Evolutionary conservation across 2,888 invertebrate species (phyloP).

Genomic region (Magallana nippona): DNA sequence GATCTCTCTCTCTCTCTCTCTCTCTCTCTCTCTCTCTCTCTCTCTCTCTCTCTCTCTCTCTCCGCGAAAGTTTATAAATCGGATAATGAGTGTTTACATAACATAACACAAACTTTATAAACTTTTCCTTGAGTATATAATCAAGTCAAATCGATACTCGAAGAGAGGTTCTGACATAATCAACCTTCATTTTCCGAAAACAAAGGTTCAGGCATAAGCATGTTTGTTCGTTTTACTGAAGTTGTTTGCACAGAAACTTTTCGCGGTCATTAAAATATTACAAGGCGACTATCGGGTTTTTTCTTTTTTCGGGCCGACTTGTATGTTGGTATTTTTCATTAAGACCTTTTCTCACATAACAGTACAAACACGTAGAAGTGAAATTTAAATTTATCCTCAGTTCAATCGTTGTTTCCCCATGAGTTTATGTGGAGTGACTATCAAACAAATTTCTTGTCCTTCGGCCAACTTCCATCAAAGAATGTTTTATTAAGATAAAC

Average conservation of each 20-base stretch:
- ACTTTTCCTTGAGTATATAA: no score
- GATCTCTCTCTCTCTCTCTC: conserved; percentile 10
- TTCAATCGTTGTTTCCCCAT: neutral
- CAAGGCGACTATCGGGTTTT: no score
- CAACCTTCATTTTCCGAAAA: neutral
- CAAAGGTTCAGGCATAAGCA: neutral
- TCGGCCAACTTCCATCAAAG: conserved; percentile 30
- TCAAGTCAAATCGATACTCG: neutral
- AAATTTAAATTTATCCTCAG: conserved; percentile 18
- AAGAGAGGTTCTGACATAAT: neutral
- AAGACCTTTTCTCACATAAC: neutral
- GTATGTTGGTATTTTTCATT: conserved; percentile 22
- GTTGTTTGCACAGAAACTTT: neutral
- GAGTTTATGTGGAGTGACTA: neutral
- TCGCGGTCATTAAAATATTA: neutral
- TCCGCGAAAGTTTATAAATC: neutral
- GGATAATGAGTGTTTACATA: neutral
- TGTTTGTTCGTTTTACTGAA: neutral
- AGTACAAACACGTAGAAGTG: neutral
- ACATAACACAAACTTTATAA: no score
- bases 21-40: conserved; percentile 42
- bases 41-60: conserved; percentile 32
- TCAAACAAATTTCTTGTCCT: neutral
- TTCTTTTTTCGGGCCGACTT: neutral
- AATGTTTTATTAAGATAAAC: conserved; percentile 33